A percentile compares a stretch with the other conserved stretches of the same genome.
phyloP scores from a whole-genome alignment of 2,113 vertebrate species.

The Tetrax tetrax region DNA sequence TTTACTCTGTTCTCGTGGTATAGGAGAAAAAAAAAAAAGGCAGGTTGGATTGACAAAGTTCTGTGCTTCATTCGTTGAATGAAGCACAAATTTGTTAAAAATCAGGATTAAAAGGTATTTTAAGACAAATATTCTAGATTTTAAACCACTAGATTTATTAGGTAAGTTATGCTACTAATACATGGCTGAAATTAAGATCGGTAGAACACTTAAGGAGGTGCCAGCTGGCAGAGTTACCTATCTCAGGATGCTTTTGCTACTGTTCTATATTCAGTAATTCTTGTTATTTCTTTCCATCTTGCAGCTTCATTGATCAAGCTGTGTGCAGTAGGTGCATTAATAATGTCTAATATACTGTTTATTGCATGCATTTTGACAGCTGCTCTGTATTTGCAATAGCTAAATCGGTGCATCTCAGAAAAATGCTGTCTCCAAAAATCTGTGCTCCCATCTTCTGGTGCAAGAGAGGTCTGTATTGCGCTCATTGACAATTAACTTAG shows the following conservation, averaged over 20 bases:
- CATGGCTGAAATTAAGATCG: neutral
- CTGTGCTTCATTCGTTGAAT: neutral
- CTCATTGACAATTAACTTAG: neutral
- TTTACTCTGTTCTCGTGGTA: neutral
- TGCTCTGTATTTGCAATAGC: neutral
- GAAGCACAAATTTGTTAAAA: neutral
- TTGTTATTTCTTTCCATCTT: neutral
- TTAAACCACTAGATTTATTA: neutral
- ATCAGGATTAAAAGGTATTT: neutral
- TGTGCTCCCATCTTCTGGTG: neutral
- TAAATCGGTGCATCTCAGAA: neutral
- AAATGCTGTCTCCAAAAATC: neutral
- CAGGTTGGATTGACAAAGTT: neutral
- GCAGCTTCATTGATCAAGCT: neutral
- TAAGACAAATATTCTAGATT: neutral
- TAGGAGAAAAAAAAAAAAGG: neutral
- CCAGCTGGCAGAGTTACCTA: neutral
- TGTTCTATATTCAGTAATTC: neutral
- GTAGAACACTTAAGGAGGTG: neutral
- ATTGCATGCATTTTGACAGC: neutral
- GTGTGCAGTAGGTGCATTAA: neutral
- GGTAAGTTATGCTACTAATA: rapidly evolving
- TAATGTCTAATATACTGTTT: neutral
- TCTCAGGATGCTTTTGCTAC: neutral
- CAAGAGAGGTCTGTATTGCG: rapidly evolving